Percentiles rank a stretch among this genome's conserved stretches.
Conservation (phyloP, 2,113 vertebrate genomes). For the Ciconia boyciana region DNA sequence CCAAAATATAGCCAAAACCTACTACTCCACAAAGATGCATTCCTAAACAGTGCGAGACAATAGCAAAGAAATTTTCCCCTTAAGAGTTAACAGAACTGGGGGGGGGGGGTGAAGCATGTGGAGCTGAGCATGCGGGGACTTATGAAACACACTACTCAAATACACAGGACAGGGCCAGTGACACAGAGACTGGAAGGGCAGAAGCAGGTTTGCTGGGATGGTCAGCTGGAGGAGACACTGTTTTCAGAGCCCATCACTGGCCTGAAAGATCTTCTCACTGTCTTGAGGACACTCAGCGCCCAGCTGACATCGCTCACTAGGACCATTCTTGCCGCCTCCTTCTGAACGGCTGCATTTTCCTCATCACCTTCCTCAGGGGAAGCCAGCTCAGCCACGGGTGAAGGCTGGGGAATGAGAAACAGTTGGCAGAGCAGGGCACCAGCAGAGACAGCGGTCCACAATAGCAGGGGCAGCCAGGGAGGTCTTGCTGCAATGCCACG, state of each 20-base stretch:
- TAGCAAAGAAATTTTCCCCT: not conserved
- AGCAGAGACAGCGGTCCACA: not conserved
- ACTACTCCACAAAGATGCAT: not conserved
- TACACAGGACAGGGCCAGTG: too few species aligned
- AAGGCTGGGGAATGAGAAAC: not conserved
- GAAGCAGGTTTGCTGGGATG: not conserved
- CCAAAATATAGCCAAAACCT: not conserved
- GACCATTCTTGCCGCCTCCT: not conserved
- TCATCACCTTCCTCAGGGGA: too few species aligned
- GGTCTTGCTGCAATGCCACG: not conserved
- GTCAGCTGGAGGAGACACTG: too few species aligned
- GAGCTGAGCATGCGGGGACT: not conserved
- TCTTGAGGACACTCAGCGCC: not conserved
- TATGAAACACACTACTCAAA: not conserved
- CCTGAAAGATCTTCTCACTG: not conserved
- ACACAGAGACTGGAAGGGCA: not conserved
- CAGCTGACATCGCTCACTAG: rapidly evolving
- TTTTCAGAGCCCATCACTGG: not conserved
- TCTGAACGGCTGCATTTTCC: rapidly evolving
- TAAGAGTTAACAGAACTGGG: not conserved
- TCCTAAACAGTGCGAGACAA: not conserved
- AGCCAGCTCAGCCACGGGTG: rapidly evolving
- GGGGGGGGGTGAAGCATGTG: not conserved
- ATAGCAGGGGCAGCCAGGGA: not conserved
- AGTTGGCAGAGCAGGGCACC: rapidly evolving